Conservation (phyloP, 2,888 invertebrate genomes). For the Cantharis rufa region DNA sequence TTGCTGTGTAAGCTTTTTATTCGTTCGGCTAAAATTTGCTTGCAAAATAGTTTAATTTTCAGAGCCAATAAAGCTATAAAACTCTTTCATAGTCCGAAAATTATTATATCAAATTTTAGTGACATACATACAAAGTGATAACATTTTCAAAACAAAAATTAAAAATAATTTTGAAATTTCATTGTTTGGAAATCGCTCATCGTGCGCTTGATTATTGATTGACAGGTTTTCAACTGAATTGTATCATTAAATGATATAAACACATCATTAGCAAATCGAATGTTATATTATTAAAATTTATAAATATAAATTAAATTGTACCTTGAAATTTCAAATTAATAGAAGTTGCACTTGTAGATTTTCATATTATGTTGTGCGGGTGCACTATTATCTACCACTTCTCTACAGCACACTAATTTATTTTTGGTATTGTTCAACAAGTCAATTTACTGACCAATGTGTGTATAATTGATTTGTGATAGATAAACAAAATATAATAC, state of each 20-base stretch:
- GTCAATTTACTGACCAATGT: not conserved
- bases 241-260: too few relatives aligned
- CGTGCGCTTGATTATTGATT: not conserved
- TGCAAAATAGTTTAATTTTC: too few relatives aligned
- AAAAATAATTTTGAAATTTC: not conserved
- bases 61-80: too few relatives aligned
- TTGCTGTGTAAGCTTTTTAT: too few relatives aligned
- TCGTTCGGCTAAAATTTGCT: too few relatives aligned
- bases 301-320: not conserved
- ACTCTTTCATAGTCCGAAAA: not conserved
- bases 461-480: not conserved
- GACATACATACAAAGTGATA: too few relatives aligned
- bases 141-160: too few relatives aligned
- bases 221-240: not conserved
- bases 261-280: too few relatives aligned
- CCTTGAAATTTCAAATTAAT: not conserved
- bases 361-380: not conserved
- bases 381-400: not conserved
- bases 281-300: not conserved
- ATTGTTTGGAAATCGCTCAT: not conserved
- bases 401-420: not conserved
- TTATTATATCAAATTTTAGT: too few relatives aligned
- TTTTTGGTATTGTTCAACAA: not conserved
- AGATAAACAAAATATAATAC: not conserved
- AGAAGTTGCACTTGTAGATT: not conserved